These are phyloP conservation scores for Periophthalmus magnuspinnatus DNA, from an alignment of 2,797 vertebrate genomes.

Conservation along the genomic window DNA sequence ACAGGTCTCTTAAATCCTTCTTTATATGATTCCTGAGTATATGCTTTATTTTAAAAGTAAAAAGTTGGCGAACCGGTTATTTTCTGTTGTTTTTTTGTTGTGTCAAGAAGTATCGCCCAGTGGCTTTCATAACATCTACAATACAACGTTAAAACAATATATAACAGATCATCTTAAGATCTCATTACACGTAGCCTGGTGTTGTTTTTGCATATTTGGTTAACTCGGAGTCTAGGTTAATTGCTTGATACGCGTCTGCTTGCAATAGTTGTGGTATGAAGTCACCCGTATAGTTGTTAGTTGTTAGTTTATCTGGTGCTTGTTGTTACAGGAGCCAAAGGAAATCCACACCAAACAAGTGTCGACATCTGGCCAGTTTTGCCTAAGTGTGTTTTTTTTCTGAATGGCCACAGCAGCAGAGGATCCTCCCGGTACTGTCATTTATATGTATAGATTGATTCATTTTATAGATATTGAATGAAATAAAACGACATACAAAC, in stretches of 20 bases:
- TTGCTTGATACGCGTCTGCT: slow-evolving; percentile 39
- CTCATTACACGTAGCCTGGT: not conserved
- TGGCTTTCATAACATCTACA: not conserved
- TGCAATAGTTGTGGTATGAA: slow-evolving; percentile 38
- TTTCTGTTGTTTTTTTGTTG: slow-evolving; percentile 10
- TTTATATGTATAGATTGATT: no score
- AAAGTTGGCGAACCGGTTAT: slow-evolving; percentile 35
- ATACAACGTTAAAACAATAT: not conserved
- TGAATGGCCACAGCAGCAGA: slow-evolving; percentile 80
- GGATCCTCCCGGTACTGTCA: slow-evolving; percentile 55
- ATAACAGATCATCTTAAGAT: not conserved
- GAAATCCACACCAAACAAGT: not conserved
- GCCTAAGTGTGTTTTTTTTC: slow-evolving; percentile 36
- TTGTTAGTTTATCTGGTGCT: slow-evolving; percentile 1
- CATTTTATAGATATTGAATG: no score
- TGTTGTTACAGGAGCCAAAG: slow-evolving; percentile 7
- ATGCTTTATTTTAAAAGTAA: slow-evolving; percentile 7
- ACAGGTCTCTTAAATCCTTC: not conserved
- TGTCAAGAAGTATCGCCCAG: not conserved
- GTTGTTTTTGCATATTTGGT: not conserved
- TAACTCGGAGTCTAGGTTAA: not conserved
- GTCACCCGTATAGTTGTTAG: slow-evolving; percentile 6
- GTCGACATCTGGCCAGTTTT: slow-evolving; percentile 18
- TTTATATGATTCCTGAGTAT: not conserved
- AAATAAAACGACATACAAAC: no score